Base-by-base conservation (phyloP, 2,888 invertebrate genomes). In the Hirtodrosophila alboralis region DNA sequence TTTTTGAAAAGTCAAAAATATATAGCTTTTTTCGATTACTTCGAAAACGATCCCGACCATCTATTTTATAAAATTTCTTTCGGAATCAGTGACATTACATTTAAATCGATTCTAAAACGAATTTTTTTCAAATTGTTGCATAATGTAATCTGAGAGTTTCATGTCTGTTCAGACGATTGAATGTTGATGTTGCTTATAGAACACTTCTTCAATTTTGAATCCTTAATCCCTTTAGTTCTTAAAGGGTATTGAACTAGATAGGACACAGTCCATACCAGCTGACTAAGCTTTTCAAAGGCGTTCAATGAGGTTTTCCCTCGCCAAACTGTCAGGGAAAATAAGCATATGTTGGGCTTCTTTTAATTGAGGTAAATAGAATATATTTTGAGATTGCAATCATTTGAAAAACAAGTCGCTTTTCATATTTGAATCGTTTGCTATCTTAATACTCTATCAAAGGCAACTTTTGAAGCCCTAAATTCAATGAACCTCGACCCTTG, bases 331-430 rank as follows among this genome's bases (percentile, higher is more conserved):
- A 62, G 77, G 64, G 86, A 86, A 81, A 67, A 56, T 44, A 36
- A 53, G 70, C 89, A 88, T 83, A 86, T 89, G 89, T 62, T 64
- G 62, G 75, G 86, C 79, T 88, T 88, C 87, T 59, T 74, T 81
- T 86, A 86, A 89, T 88, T 89, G 87, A n/a, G 77, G 69, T 64
- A 60, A 67, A 66, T 48, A 68, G 28, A 7, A 34, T 21, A 60
- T 34, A 23, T 36, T 18, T 21, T 41, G n/a, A 1, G 68, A 68
- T 78, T 47, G 40, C 41, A 61, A 65, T 75, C 68, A 51, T 10
- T 59, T 43, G 26, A 44, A 54, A 56, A 52, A 61, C 48, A 44
- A 61, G 21, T 33, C 33, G 36, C 26, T 37, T 37, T 54, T 62
- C 49, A 56, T 62, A 51, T 69, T 57, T n/a, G 37, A 38, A 33